These are phyloP conservation scores for Plestiodon gilberti DNA, from an alignment of 2,113 vertebrate genomes.

Conservation along the genomic window DNA sequence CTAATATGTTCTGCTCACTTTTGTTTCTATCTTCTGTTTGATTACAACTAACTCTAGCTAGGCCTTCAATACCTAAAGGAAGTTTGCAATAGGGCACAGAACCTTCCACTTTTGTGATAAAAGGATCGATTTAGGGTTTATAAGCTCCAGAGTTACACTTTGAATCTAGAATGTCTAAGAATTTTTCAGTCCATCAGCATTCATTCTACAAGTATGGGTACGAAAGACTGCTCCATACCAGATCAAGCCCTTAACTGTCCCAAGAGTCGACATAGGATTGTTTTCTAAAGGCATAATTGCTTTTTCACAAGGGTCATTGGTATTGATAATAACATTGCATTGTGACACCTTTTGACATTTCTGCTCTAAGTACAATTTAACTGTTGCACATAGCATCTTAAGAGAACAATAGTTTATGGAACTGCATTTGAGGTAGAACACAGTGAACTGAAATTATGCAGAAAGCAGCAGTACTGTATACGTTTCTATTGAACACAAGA, in stretches of 20 bases:
- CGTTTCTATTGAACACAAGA: background rate
- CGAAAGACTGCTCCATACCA: background rate
- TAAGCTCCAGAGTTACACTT: background rate
- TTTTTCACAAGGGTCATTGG: background rate
- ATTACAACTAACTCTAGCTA: background rate
- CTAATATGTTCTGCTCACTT: background rate
- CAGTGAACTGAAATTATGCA: background rate
- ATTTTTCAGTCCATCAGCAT: background rate
- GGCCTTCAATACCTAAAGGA: background rate
- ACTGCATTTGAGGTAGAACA: rapidly evolving
- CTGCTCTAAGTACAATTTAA: background rate
- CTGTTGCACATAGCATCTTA: background rate
- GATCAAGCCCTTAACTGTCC: background rate
- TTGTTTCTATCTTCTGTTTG: background rate
- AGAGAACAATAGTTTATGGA: background rate
- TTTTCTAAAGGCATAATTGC: background rate
- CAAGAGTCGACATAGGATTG: background rate
- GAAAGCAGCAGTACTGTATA: background rate
- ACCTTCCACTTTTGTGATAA: background rate
- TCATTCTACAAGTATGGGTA: background rate
- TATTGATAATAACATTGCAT: background rate
- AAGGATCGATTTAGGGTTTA: background rate
- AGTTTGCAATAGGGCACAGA: background rate
- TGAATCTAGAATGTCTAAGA: background rate
- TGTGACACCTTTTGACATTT: background rate